Evolutionary conservation across 2,888 invertebrate species (phyloP).

Genomic region (Ernsta delagoae): DNA sequence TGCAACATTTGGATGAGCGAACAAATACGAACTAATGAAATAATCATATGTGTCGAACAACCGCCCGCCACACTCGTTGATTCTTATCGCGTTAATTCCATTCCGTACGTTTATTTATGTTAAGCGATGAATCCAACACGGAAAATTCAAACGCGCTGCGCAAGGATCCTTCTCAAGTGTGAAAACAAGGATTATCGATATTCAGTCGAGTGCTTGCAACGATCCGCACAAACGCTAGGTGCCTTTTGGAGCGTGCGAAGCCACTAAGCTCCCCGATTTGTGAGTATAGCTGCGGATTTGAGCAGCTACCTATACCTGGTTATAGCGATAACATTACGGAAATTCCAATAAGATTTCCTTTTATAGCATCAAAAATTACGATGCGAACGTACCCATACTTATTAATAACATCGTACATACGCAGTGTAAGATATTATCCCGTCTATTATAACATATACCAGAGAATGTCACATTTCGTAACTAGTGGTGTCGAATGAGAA

Average conservation of each 20-base stretch:
- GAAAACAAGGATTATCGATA: conserved; percentile 63
- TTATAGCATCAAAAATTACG: not conserved
- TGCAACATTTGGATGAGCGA: conserved; percentile 79
- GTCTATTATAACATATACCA: not conserved
- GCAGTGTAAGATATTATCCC: too few relatives aligned
- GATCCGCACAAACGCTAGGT: conserved; percentile 58
- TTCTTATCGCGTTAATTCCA: conserved; percentile 59
- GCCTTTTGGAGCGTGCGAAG: conserved; percentile 63
- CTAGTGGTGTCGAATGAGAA: conserved; percentile 63
- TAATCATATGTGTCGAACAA: conserved; percentile 82
- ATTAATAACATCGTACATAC: too few relatives aligned
- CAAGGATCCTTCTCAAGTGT: conserved; percentile 42
- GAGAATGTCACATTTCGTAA: conserved; percentile 21
- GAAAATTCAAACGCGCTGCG: conserved; percentile 21
- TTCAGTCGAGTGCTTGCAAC: conserved; percentile 62
- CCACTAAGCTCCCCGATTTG: conserved; percentile 52
- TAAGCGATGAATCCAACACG: conserved; percentile 20
- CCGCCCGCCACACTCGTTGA: conserved; percentile 66
- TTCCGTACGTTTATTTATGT: conserved; percentile 22
- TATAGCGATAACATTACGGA: not conserved
- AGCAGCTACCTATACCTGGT: not conserved
- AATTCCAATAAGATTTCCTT: not conserved
- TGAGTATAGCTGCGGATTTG: conserved; percentile 53
- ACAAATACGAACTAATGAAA: conserved; percentile 84
- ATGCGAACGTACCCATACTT: not conserved